phyloP scores from a whole-genome alignment of 1,140 invertebrate species.

The Zaprionus africanus region DNA sequence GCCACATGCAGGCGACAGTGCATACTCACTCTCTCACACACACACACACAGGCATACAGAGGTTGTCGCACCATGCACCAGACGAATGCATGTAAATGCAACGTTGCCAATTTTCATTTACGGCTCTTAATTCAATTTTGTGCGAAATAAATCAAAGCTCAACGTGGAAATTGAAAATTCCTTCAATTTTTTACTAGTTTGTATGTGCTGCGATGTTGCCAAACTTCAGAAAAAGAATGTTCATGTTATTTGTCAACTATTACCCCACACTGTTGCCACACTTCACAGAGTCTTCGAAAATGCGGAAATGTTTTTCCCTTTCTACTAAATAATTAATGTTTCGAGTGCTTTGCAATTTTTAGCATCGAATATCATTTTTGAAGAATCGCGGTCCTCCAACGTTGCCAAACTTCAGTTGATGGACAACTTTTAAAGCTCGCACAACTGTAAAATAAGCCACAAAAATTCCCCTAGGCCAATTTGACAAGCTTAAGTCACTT shows the following conservation, averaged over 20 bases:
- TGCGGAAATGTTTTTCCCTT: neutral
- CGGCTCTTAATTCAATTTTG: neutral
- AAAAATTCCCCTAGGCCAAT: neutral
- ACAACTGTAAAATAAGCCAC: conserved; percentile 19
- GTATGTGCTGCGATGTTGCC: neutral
- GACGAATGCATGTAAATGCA: conserved; percentile 12
- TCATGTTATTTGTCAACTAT: neutral
- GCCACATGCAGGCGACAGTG: conserved; percentile 17
- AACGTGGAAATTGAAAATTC: neutral
- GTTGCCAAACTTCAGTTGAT: conserved; percentile 16
- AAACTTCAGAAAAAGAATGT: neutral
- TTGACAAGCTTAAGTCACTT: conserved; percentile 28
- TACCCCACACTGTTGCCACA: neutral
- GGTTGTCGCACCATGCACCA: neutral
- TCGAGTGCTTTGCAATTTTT: too few species aligned
- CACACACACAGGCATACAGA: neutral
- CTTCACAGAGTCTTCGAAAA: neutral
- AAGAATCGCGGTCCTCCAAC: neutral
- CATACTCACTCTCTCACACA: neutral
- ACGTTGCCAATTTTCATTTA: conserved; percentile 25
- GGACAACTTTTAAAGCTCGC: neutral
- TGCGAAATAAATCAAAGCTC: neutral
- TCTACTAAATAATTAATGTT: too few species aligned
- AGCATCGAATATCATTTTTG: neutral
- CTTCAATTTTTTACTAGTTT: neutral